Percentiles rank a stretch among this genome's conserved stretches.
These are phyloP conservation scores for Microctenopoma steveboyesi DNA, from an alignment of 2,797 vertebrate genomes.

Conservation along the genomic window DNA sequence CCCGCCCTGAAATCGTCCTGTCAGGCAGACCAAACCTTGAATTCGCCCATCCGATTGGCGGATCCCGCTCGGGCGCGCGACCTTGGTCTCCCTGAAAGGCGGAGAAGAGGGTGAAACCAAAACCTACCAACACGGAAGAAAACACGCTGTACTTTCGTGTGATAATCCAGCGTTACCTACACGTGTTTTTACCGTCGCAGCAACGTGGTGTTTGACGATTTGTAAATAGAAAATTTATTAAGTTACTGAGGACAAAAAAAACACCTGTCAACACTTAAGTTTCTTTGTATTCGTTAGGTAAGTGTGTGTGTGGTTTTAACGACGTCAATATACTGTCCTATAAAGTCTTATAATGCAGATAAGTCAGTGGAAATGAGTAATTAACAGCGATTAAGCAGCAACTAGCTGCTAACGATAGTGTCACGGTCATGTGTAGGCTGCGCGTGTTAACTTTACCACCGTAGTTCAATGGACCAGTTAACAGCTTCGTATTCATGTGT, in stretches of 20 bases:
- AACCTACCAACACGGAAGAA: background rate
- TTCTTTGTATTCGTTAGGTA: background rate
- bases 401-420: background rate
- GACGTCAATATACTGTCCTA: fast-evolving
- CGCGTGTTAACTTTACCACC: background rate
- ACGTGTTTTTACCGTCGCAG: constrained; percentile 33
- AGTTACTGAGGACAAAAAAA: background rate
- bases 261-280: background rate
- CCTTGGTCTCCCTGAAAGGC: background rate
- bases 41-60: constrained; percentile 22
- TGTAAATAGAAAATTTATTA: background rate
- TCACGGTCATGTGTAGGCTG: background rate
- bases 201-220: background rate
- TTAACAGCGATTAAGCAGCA: background rate
- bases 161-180: background rate
- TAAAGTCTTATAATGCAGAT: background rate
- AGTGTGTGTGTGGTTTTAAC: constrained; percentile 5
- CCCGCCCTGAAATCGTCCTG: fast-evolving
- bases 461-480: background rate
- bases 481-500: background rate
- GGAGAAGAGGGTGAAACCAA: background rate
- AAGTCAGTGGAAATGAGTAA: fast-evolving
- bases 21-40: background rate
- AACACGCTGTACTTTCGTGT: background rate
- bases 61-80: fast-evolving